These are phyloP conservation scores for Furcula furcula DNA, from an alignment of 2,888 invertebrate genomes.

Conservation along the genomic window DNA sequence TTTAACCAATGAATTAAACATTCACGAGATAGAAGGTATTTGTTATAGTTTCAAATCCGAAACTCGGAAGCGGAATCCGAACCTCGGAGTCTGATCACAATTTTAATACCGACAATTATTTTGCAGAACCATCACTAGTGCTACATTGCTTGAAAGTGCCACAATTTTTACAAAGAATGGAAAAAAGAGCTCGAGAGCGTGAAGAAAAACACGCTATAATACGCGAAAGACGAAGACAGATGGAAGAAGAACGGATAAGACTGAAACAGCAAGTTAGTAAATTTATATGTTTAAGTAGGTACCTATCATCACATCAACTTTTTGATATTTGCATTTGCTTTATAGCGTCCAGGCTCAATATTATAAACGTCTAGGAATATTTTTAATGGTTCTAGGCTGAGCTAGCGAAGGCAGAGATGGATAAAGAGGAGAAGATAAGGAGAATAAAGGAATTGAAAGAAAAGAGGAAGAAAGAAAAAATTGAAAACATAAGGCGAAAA, in stretches of 20 bases:
- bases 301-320: too few species aligned
- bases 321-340: too few species aligned
- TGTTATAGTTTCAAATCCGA: too few species aligned
- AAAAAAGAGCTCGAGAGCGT: slow-evolving; percentile 86
- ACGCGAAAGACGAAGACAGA: slow-evolving; percentile 68
- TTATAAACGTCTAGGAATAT: not conserved
- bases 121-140: slow-evolving; percentile 62
- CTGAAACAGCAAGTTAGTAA: slow-evolving; percentile 68
- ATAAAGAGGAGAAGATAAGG: slow-evolving; percentile 83
- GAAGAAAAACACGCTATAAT: slow-evolving; percentile 78
- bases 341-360: too few species aligned
- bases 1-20: slow-evolving; percentile 69
- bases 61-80: too few species aligned
- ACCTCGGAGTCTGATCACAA: too few species aligned
- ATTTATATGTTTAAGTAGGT: not conserved
- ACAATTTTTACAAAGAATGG: slow-evolving; percentile 87
- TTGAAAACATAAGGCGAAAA: slow-evolving; percentile 83
- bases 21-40: slow-evolving; percentile 68
- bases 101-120: slow-evolving; percentile 7
- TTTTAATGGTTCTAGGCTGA: slow-evolving; percentile 52
- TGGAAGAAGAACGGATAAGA: slow-evolving; percentile 71
- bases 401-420: slow-evolving; percentile 75
- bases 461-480: slow-evolving; percentile 82
- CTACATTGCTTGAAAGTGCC: slow-evolving; percentile 83
- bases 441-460: slow-evolving; percentile 83